phyloP scores from a whole-genome alignment of 1,140 invertebrate species.

The Atta cephalotes region DNA sequence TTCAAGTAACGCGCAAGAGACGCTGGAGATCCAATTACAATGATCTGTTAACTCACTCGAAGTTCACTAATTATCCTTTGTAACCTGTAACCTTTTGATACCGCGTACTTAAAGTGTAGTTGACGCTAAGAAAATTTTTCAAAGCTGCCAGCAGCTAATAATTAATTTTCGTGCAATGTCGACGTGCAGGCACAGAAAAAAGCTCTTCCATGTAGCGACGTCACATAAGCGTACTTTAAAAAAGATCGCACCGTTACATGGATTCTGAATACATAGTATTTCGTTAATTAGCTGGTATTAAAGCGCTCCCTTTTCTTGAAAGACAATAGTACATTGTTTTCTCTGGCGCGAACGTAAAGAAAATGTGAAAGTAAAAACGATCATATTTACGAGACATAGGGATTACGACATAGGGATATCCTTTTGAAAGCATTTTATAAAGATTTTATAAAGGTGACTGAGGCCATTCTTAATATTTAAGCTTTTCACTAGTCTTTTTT shows the following conservation, averaged over 20 bases:
- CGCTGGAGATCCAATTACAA: conserved; percentile 54
- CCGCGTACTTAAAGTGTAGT: conserved; percentile 16
- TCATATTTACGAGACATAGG: conserved; percentile 26
- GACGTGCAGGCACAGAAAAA: conserved; percentile 30
- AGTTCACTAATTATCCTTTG: conserved; percentile 61
- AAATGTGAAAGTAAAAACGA: conserved; percentile 37
- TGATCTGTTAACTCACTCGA: conserved; percentile 52
- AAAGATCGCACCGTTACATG: not conserved
- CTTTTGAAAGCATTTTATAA: conserved; percentile 5
- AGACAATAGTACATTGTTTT: conserved; percentile 43
- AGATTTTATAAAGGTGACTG: conserved; percentile 8
- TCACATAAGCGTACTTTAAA: conserved; percentile 21
- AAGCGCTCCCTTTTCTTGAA: not conserved
- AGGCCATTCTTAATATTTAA: conserved; percentile 40
- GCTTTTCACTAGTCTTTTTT: not conserved
- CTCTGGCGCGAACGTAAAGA: not conserved
- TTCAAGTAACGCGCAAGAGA: not conserved
- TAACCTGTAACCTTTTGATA: conserved; percentile 53
- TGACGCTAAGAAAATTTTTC: conserved; percentile 57
- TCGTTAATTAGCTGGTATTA: conserved; percentile 55
- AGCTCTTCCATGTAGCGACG: conserved; percentile 48
- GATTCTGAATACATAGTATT: conserved; percentile 42
- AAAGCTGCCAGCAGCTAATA: conserved; percentile 53
- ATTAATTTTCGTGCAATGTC: conserved; percentile 61
- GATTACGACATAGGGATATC: conserved; percentile 15